Base-by-base conservation (phyloP, 2,797 vertebrate species). In the Knipowitschia caucasica region DNA sequence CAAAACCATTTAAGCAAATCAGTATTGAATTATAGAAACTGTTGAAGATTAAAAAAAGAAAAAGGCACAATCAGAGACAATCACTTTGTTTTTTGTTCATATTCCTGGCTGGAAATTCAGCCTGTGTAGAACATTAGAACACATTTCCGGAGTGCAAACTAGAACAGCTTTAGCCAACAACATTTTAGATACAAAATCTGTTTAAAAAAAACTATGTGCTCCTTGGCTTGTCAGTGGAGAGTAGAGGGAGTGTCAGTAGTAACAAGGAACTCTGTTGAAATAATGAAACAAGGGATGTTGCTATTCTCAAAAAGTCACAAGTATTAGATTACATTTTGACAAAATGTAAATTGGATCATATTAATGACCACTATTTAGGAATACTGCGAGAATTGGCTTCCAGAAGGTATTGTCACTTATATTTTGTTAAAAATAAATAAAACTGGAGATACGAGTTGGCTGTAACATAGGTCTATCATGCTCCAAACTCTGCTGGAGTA, bases 51-150 rank as follows among this genome's bases (percentile, higher is more conserved):
- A 35, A 50, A 38, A 64, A 50, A 18, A 59, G 68, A 39, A 75
- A 75, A 75, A 75, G 73, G 72, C 59, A 67, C 71, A 55, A 20
- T 62, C 18, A 54, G 59, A 56, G 40, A 58, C 20, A 33, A n/a
- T n/a, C n/a, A n/a, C n/a, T n/a, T n/a, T n/a, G n/a, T 54, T 50
- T 24, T 31, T 45, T 29, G n/a, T n/a, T n/a, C n/a, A n/a, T 24
- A 64, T 53, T 36, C 23, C 24, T 57, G 36, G 44, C 20, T 38
- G 14, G 17, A 35, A 26, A 2, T 26, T 27, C n/a, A 31, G 10
- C 3, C 31, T 9, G 58, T 51, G 40, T 23, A 34, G 23, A 38
- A 36, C 26, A 26, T 29, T 23, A 57, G 52, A 64, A 29, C 14
- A 25, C 7, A 21, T 54, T 47, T 31, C 63, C 44, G 38, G 2